These are phyloP conservation scores for Melanostoma scalare DNA, from an alignment of 2,888 invertebrate genomes.

Conservation along the genomic window DNA sequence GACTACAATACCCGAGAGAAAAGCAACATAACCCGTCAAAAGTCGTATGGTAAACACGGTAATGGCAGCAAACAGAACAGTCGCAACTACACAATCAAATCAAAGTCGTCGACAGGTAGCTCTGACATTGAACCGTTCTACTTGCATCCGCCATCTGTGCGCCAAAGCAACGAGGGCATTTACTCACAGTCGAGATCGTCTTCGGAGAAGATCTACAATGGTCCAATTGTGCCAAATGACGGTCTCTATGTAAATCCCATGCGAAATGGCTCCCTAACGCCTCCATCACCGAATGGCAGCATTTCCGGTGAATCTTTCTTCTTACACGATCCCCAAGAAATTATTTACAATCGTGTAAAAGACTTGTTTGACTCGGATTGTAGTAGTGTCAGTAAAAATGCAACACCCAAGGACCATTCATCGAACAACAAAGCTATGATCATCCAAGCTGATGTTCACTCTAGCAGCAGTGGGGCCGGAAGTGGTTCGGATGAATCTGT, in stretches of 20 bases:
- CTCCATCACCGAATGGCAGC: conserved; percentile 84
- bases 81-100: conserved; percentile 81
- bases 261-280: conserved; percentile 83
- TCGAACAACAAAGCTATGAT: conserved; percentile 82
- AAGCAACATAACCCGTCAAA: conserved; percentile 75
- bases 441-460: conserved; percentile 94
- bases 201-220: conserved; percentile 80
- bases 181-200: conserved; percentile 79
- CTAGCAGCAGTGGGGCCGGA: conserved; percentile 86
- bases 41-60: conserved; percentile 75
- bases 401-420: conserved; percentile 75
- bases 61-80: conserved; percentile 79
- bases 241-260: conserved; percentile 94
- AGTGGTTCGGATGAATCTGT: conserved; percentile 85
- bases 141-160: conserved; percentile 86
- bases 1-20: conserved; percentile 83
- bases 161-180: conserved; percentile 80
- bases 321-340: conserved; percentile 91
- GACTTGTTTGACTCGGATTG: conserved; percentile 88
- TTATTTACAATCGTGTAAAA: conserved; percentile 91
- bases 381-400: conserved; percentile 78
- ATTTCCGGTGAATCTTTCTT: conserved; percentile 89
- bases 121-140: conserved; percentile 87
- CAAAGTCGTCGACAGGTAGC: conserved; percentile 81
- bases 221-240: conserved; percentile 83